A percentile compares a stretch with the other conserved stretches of the same genome.
Conservation (phyloP, 2,113 vertebrate genomes). For the Meles meles region DNA sequence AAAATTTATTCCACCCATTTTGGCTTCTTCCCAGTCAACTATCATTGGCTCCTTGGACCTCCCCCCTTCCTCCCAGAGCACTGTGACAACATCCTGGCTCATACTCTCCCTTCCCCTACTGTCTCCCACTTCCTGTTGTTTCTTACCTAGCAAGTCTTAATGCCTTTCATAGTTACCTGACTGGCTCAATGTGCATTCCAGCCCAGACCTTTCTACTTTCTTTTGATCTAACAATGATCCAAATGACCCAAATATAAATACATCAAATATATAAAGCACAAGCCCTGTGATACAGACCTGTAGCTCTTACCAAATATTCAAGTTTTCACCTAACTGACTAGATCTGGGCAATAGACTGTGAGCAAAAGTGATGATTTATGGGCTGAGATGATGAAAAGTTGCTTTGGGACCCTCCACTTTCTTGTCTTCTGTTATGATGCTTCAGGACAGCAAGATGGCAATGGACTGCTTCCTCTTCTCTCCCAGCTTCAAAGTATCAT, state of each 20-base stretch:
- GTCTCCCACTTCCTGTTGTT: neutral
- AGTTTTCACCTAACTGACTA: neutral
- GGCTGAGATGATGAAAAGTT: neutral
- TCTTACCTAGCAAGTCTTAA: neutral
- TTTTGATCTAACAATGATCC: neutral
- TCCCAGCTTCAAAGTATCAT: neutral
- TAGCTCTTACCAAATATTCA: neutral
- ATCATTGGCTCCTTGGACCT: neutral
- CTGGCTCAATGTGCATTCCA: neutral
- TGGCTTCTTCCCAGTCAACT: constrained; percentile 32
- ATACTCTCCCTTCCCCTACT: neutral
- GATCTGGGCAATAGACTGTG: neutral
- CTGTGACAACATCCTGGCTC: neutral
- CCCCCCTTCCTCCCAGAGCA: neutral
- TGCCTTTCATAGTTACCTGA: constrained; percentile 8
- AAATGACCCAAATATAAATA: neutral
- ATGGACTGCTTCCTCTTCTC: neutral
- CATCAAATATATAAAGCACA: neutral
- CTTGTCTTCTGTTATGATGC: neutral
- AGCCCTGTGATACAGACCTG: neutral
- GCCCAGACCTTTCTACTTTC: neutral
- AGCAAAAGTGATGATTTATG: neutral
- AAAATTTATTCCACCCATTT: constrained; percentile 26
- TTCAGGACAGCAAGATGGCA: neutral
- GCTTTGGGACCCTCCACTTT: neutral